Evolutionary conservation across 2,113 vertebrate species (phyloP), one percentile per base, ranked within the genome.

Genomic region (Halichoerus grypus): DNA sequence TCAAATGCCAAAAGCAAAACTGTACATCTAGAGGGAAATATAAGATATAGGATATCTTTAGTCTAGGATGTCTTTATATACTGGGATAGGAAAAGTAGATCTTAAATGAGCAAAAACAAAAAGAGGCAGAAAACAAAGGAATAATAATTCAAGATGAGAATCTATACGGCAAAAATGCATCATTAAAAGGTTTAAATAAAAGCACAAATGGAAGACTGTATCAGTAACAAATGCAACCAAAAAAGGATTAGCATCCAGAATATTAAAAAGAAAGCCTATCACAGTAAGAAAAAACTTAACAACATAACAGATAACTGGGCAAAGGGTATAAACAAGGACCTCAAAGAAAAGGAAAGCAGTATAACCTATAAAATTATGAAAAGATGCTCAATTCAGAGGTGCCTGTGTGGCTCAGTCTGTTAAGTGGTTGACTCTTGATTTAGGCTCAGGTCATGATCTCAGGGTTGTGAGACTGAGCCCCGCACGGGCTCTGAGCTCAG

Each of bases 141-240:
- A 21, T 69, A 67, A n/a, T 31, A 39, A 74, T 65, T 86, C 31
- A 86, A 95, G n/a, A 91, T 94, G 36, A 87, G 57, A 84, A 46
- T 22, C 16, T 55, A 42, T 31, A 49, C 46, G 9, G 28, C 24
- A 94, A 95, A 92, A 88, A 28, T 19, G 14, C 33, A 94, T 51
- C 53, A 86, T 51, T 79, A 46, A 53, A 81, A 26, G 61, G 5
- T 49, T 89, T 71, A 95, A 87, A 69, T 57, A 39, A 63, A 8
- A 46, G 36, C 46, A 69, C 31, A 87, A 80, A 63, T 57, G 22
- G 26, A 71, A 87, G n/a, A 71, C 4, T 53, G 2, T 31, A 55
- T 74, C 55, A 74, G 24, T n/a, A 93, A 97, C 21, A 94, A 57
- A 72, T 42, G 31, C 0, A 39, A 33, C 12, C 15, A 28, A 83